Base-by-base conservation (phyloP, 2,113 vertebrate species). In the Telmatochromis bifrenatus region DNA sequence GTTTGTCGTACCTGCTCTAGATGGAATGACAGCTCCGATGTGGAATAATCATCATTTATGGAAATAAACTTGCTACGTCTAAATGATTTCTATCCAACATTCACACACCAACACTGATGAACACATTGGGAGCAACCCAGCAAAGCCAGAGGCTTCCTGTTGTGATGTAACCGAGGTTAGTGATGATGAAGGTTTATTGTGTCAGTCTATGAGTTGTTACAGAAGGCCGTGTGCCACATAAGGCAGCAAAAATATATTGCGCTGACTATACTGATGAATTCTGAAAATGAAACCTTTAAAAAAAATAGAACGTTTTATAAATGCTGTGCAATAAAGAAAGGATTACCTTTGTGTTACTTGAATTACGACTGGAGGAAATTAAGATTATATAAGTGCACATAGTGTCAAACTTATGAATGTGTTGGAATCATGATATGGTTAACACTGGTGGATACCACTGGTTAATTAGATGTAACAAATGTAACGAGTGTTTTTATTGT, bases 401-500 rank as follows among this genome's bases (percentile, higher is more conserved):
- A 23, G n/a, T 15, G 65, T 42, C n/a, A 70, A 23, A 70, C 3
- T 39, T 23, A 14, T 39, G 37, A 45, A 35, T 42, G 35, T 26
- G 0, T 45, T 45, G 13, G 0, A 73, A 45, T 42, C 65, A 1
- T 23, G 65, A 70, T 23, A 9, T 15, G 5, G 39, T 26, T 45
- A 47, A 26, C 39, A 17, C 42, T 28, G 68, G 8, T 73, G 2
- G 37, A 10, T 15, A 17, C 21, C 9, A 17, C 21, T 75, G 2
- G 42, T 28, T 12, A 49, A 77, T 28, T 49, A 28, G 6, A 28
- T 75, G 14, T 10, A 45, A 28, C 26, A 17, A 60, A 60, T 17
- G 26, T 60, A 60, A 26, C 15, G 3, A 49, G 0, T 47, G 9
- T 10, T 73, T 47, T 73, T 45, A 73, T 11, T 73, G 15, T 0